Base-by-base conservation (phyloP, 1,140 invertebrate species). In the Chelonus insularis region DNA sequence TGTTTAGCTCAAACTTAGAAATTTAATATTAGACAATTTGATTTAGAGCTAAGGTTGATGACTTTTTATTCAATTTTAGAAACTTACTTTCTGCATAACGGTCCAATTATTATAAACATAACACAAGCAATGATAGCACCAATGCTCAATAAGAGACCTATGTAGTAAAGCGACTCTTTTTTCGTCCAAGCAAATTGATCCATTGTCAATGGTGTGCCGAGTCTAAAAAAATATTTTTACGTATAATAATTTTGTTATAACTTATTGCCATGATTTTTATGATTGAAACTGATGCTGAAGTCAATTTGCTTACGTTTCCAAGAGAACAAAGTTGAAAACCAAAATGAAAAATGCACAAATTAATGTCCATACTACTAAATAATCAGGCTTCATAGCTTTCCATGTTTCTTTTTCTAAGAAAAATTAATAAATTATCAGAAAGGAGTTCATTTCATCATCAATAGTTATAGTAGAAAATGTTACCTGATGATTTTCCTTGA, bases 121-220 rank as follows among this genome's bases (percentile, higher is more conserved):
- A 84, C 70, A 59, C 91, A 89, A 2, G 92, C 88, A 32, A 93
- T 76, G 16, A 93, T 67, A 1, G 89, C 92, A 25, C 91, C 91
- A 21, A 87, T 84, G 32, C 88, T 89, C 85, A 95, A 89, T 52
- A 94, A 80, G 9, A 93, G 82, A 18, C 93, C 93, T 85, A 93
- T 90, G 72, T 94, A 91, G 69, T 88, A 85, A 0, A 95, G 79
- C 4, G 93, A 88, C 72, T 92, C 83, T 16, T 82, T 72, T 76
- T 92, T 89, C 25, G 86, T 87, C 93, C 93, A 95, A 4, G 86
- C 92, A 81, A 94, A 94, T 83, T 94, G 92, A 74, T 96, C 91
- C 89, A 94, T 94, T 4, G 90, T 91, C 32, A 95, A 79, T 1
- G 92, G 87, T 9, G 92, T 94, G 32, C 88, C 92, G 62, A 95